Evolutionary conservation across 2,797 vertebrate genomes (phyloP), one percentile per base, ranked within the genome.

Genomic region (Acipenser oxyrinchus): DNA sequence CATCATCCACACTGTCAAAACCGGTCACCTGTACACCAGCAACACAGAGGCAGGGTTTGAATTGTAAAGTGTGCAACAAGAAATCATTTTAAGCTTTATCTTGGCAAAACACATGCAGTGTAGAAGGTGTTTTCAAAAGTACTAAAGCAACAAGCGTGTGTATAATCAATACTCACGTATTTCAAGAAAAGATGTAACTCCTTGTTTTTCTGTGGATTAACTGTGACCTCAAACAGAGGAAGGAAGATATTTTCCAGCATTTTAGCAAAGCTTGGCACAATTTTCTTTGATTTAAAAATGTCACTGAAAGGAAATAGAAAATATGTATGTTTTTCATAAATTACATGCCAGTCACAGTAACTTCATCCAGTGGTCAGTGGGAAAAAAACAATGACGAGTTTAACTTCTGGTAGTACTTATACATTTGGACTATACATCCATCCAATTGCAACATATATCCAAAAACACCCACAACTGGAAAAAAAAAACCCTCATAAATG

Each of bases 1-100:
- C 96, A 7, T 99, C 96, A 51, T 98, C 96, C 77, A 99, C 96
- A 2, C 96, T 98, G 86, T 99, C 96, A 55, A 99, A 99, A 0
- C 96, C 96, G 0, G 95, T 99, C 68, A 98, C 92, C 96, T 99
- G 79, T 5, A 37, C 37, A 37, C 37, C 37, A 37, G 5, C 37
- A 37, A 37, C 37, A 37, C 37, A 37, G 37, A 37, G 5, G 37
- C 37, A 37, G 37, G 37, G 37, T 37, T 37, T 37, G 37, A 37
- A 37, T 37, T 37, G 37, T 37, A 37, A 37, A 37, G 37, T 37
- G 5, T 37, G 37, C 5, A 37, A 37, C 37, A 37, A 37, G 37
- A 37, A 37, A 37, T 37, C 37, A 37, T 37, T 37, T 37, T 37
- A 37, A 37, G 37, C 37, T 5, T 37, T 37, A 37, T 5, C 37